Conservation (phyloP, 1,140 invertebrate genomes). For the Lasioglossum baleicum region DNA sequence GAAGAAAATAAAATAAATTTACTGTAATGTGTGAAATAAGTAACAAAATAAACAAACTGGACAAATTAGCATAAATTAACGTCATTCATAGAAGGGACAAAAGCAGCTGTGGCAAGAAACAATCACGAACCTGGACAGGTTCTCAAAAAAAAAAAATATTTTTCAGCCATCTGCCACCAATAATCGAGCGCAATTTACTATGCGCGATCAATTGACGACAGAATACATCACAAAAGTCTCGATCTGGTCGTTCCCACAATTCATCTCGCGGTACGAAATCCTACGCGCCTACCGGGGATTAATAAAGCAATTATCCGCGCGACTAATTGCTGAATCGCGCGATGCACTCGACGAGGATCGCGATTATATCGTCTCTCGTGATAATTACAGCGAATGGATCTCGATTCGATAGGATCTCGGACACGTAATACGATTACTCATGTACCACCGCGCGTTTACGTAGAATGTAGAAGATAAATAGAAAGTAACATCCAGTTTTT, state of each 20-base stretch:
- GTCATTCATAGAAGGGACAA: no score
- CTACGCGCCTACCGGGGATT: neutral
- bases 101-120: no score
- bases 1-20: no score
- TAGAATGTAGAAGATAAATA: constrained; percentile 10
- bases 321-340: constrained; percentile 1
- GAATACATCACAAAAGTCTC: neutral
- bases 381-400: neutral
- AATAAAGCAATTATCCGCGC: constrained; percentile 8
- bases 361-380: neutral
- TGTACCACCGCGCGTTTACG: neutral
- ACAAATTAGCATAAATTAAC: no score
- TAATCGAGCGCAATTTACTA: no score
- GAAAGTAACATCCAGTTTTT: constrained; percentile 4
- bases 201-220: neutral
- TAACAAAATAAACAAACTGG: no score
- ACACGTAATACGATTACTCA: constrained; percentile 20
- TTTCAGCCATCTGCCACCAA: no score
- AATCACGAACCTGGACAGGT: no score
- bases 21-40: no score
- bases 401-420: constrained; percentile 18
- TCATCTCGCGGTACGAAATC: neutral
- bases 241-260: neutral
- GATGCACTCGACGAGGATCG: neutral
- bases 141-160: no score